These are phyloP conservation scores for Ceyx cyanopectus DNA, from an alignment of 2,113 vertebrate species.

Conservation along the genomic window DNA sequence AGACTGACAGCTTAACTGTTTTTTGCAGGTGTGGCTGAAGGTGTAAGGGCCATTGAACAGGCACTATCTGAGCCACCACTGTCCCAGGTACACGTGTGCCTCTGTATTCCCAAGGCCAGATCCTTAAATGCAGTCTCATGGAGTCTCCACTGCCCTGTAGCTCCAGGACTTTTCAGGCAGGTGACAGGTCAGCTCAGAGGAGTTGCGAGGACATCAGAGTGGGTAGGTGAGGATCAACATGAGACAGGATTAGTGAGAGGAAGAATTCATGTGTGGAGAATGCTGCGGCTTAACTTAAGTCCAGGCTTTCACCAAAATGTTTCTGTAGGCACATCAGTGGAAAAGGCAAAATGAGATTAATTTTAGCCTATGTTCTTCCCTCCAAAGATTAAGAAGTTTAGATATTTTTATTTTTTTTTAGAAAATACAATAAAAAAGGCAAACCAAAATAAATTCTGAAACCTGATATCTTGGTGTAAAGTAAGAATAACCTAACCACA, in stretches of 20 bases:
- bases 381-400: background rate
- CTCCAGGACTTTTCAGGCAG: background rate
- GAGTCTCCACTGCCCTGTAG: background rate
- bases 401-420: background rate
- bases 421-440: background rate
- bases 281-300: background rate
- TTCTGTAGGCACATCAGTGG: background rate
- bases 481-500: background rate
- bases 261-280: rapidly evolving
- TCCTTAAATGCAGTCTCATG: background rate
- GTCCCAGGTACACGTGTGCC: background rate
- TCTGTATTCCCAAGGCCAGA: background rate
- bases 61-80: background rate
- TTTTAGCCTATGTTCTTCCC: background rate
- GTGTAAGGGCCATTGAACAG: background rate
- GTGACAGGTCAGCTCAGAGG: background rate
- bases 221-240: background rate
- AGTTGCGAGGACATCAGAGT: background rate
- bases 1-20: constrained; percentile 7
- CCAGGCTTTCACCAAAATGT: background rate
- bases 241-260: background rate
- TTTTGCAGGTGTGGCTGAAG: background rate
- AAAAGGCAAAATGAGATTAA: background rate
- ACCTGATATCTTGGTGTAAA: background rate
- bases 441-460: background rate